Evolutionary conservation across 2,888 invertebrate species (phyloP), one percentile per base, ranked within the genome.

Genomic region (Caenorhabditis uteleia): DNA sequence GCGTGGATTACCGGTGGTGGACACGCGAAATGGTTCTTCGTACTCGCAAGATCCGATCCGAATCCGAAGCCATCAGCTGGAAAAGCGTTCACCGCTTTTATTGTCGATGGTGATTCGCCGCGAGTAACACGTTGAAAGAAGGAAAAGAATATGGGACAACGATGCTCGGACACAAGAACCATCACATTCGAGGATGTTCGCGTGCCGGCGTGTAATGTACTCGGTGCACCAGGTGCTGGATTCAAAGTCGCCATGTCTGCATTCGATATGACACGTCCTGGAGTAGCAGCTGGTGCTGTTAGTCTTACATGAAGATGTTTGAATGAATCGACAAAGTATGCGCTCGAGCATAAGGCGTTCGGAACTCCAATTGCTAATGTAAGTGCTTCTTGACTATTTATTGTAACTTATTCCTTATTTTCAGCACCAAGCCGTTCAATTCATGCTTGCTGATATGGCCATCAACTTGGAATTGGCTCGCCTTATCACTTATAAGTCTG

Each of bases 141-240:
- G 88, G 95, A 95, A 87, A 87, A 89, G 75, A 97, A 94, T 84
- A 94, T 97, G 95, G 95, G 95, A 1, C 95, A 97, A 85, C 88
- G 92, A 69, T 92, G 92, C n/a, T 94, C 95, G 0, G 95, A 95
- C 83, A 97, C 87, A 1, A 70, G 86, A 60, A 94, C 93, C 76
- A 90, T 97, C 77, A 93, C 93, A 2, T 95, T 97, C 84, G 95
- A 95, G 85, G 95, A 97, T 86, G 95, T 95, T 0, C 88, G 91
- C 61, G 89, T 97, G 7, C 94, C 95, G 3, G 91, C 91, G 82
- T 93, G 44, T 42, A 60, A 70, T 39, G 60, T 73, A 23, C 49
- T 74, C 27, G 72, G 68, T 21, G 61, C 56, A 2, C 58, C 34
- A 10, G 72, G 74, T 36, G 62, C 59, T 16, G 71, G 70, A 54